Percentiles rank a stretch among this genome's conserved stretches.
phyloP scores from a whole-genome alignment of 2,113 vertebrate species.

The Pyxicephalus adspersus region DNA sequence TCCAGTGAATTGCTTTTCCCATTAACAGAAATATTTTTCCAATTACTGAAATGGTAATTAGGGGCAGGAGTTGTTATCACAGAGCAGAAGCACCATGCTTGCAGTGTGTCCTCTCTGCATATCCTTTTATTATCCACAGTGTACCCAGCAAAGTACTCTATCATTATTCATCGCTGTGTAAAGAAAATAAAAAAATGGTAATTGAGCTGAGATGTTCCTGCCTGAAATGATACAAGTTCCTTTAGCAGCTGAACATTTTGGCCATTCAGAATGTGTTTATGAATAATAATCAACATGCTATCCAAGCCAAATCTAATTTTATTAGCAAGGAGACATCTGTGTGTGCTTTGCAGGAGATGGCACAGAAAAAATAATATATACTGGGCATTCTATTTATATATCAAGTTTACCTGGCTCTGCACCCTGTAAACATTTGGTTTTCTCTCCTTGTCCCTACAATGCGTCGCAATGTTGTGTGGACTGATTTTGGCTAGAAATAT shows the following conservation, averaged over 20 bases:
- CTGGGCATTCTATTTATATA: slow-evolving; percentile 38
- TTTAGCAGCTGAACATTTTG: slow-evolving; percentile 34
- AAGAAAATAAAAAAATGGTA: slow-evolving; percentile 50
- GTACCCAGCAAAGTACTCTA: slow-evolving; percentile 35
- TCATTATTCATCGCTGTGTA: slow-evolving; percentile 46
- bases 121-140: slow-evolving; percentile 51
- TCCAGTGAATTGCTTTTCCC: slow-evolving; percentile 39
- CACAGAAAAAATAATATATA: slow-evolving; percentile 30
- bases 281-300: slow-evolving; percentile 46
- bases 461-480: slow-evolving; percentile 10
- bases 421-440: slow-evolving; percentile 48
- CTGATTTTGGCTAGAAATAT: slow-evolving; percentile 37
- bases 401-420: slow-evolving; percentile 31
- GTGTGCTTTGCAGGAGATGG: slow-evolving; percentile 11
- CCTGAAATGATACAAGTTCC: slow-evolving; percentile 38
- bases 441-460: slow-evolving; percentile 15
- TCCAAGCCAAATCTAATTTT: slow-evolving; percentile 48
- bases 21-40: slow-evolving; percentile 43
- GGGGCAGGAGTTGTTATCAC: slow-evolving; percentile 34
- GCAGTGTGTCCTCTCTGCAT: slow-evolving; percentile 13
- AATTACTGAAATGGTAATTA: slow-evolving; percentile 47
- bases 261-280: slow-evolving; percentile 50
- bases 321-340: slow-evolving; percentile 47
- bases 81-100: slow-evolving; percentile 29
- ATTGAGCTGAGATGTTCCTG: slow-evolving; percentile 45